Percentiles rank a stretch among this genome's conserved stretches.
Evolutionary conservation across 2,888 invertebrate genomes (phyloP).

Genomic region (Rhamphomyia laevipes): DNA sequence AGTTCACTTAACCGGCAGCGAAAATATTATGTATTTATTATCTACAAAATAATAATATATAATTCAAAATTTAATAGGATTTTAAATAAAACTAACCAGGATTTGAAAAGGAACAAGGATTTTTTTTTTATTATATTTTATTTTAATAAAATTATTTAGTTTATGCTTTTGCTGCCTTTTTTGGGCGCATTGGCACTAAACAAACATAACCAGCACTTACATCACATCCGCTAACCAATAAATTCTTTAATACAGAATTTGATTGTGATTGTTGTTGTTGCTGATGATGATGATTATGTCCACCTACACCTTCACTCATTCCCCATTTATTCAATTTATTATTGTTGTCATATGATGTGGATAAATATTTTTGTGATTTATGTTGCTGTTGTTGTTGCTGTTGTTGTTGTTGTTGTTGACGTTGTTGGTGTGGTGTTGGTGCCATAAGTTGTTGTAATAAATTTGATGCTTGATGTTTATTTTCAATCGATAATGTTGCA

Average conservation of each 20-base stretch:
- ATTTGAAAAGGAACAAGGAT: not conserved
- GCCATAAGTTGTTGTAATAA: conserved; percentile 49
- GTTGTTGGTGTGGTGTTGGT: conserved; percentile 30
- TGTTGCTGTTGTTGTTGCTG: conserved; percentile 19
- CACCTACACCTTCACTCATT: conserved; percentile 23
- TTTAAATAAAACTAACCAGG: not conserved
- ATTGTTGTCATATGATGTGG: too few species aligned
- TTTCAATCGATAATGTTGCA: conserved; percentile 18
- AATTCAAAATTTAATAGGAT: not conserved
- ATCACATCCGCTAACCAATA: conserved; percentile 91
- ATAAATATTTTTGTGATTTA: too few species aligned
- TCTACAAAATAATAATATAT: not conserved
- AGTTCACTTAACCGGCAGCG: conserved; percentile 15
- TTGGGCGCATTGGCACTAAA: conserved; percentile 57
- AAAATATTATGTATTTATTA: conserved; percentile 7
- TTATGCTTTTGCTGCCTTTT: conserved; percentile 38
- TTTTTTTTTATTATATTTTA: not conserved
- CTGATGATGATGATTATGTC: conserved; percentile 21
- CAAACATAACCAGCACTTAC: conserved; percentile 86
- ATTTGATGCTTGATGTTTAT: conserved; percentile 36
- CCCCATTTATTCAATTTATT: conserved; percentile 12
- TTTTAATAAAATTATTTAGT: not conserved
- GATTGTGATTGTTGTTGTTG: conserved; percentile 26
- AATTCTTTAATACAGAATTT: conserved; percentile 73
- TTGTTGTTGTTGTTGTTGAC: conserved; percentile 14